Conservation (phyloP, 2,113 vertebrate genomes). For the Chionomys nivalis region DNA sequence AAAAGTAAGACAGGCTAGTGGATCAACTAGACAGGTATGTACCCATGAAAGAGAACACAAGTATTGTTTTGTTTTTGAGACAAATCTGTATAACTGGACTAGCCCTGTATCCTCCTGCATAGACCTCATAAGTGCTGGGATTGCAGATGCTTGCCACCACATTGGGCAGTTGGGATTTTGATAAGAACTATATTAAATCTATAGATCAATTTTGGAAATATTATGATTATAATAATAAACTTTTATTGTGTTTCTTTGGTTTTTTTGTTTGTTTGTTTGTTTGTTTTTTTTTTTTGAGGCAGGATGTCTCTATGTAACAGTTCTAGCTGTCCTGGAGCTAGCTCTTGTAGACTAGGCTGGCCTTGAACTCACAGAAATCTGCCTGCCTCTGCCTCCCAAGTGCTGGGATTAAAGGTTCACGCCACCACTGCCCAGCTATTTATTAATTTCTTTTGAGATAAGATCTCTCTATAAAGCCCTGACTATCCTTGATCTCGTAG, state of each 20-base stretch:
- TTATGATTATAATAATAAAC: neutral
- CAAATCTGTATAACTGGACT: neutral
- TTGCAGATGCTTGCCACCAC: neutral
- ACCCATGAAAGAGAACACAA: slow-evolving; percentile 29
- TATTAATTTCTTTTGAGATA: too few species aligned
- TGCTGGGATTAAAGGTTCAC: too few species aligned
- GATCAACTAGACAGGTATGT: slow-evolving; percentile 94
- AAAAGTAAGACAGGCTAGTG: slow-evolving; percentile 93
- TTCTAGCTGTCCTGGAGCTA: too few species aligned
- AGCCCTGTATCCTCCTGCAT: neutral
- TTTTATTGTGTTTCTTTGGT: neutral
- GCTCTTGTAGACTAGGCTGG: too few species aligned
- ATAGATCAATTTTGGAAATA: slow-evolving; percentile 26
- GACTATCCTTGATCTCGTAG: neutral
- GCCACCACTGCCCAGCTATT: too few species aligned
- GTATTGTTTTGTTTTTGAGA: neutral
- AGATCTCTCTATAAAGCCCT: neutral
- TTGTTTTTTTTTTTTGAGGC: neutral
- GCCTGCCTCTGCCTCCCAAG: too few species aligned
- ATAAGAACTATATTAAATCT: slow-evolving; percentile 17
- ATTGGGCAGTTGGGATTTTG: neutral
- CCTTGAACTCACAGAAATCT: too few species aligned
- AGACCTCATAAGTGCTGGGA: neutral
- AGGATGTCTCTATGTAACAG: too few species aligned
- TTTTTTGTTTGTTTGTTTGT: too few species aligned